Base-by-base conservation (phyloP, 2,113 vertebrate species). In the Brachyistius frenatus region DNA sequence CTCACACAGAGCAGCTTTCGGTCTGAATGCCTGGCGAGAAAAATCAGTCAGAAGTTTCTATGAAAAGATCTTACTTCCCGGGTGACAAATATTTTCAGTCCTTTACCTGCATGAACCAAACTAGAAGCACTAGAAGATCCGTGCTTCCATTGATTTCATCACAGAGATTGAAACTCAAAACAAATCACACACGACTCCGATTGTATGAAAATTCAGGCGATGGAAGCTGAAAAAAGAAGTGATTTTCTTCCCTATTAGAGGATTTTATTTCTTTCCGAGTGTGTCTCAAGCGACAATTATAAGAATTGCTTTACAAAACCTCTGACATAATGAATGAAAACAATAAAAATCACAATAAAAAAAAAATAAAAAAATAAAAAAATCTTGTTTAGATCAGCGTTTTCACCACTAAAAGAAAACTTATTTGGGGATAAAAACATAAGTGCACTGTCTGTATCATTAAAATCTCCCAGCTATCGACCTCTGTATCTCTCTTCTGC, bases 341-440 rank as follows among this genome's bases (percentile, higher is more conserved):
- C 2, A 55, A 52, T 23, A 16, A 5, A 46, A 46, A 14, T 23
- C n/a, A 5, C 3, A 37, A 33, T n/a, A 41, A 56, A 64, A 32
- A 50, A 5, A 36, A 57, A 44, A 41, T 49, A 64, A 32, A 50
- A 5, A 36, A 57, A 44, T 36, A 55, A 68, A 36, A 56, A 56
- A 52, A 62, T 58, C 39, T 47, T 23, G 23, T 23, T 23, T 23
- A 23, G 23, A 37, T 39, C 15, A 3, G 5, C 10, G n/a, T 5
- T 63, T 47, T 39, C 14, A 39, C 47, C 16, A 31, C n/a, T 39
- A 8, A 57, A 64, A 60, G 61, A 71, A 82, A 76, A 62, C 67
- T 58, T 2, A 65, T 80, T 80, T 63, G 31, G 3, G 46, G 11
- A 54, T 58, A 65, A 74, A 61, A 64, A 46, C 11, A 65, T 23